Conservation (phyloP, 1,140 invertebrate genomes). For the Euwallacea fornicatus region DNA sequence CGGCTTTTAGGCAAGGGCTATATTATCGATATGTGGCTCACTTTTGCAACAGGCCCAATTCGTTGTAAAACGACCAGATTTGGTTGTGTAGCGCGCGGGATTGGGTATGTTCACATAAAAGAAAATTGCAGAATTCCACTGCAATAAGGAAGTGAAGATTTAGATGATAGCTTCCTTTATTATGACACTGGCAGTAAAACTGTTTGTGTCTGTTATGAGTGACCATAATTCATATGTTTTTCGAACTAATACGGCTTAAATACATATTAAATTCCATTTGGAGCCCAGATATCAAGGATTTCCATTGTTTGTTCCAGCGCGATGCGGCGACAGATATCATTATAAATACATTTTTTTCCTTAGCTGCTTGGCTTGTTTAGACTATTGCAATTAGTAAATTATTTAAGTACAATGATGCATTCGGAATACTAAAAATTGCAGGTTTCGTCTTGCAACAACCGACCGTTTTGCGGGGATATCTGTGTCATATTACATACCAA, state of each 20-base stretch:
- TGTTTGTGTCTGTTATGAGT: too few species aligned
- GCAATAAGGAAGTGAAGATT: too few species aligned
- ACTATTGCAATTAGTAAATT: background rate
- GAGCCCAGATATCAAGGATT: background rate
- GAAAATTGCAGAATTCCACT: too few species aligned
- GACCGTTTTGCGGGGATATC: background rate
- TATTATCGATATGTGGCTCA: too few species aligned
- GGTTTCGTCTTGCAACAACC: background rate
- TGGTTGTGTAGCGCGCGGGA: too few species aligned
- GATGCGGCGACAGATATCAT: background rate
- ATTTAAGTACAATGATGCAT: background rate
- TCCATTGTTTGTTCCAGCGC: conserved; percentile 6
- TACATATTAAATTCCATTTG: background rate
- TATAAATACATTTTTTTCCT: background rate
- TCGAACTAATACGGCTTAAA: background rate
- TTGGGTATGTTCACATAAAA: too few species aligned
- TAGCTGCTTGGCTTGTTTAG: background rate
- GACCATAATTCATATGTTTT: background rate
- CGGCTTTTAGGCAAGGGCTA: too few species aligned
- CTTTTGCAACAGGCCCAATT: too few species aligned
- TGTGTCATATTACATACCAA: background rate
- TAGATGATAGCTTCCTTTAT: too few species aligned
- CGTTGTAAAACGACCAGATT: too few species aligned
- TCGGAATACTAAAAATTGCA: background rate
- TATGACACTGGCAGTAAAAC: too few species aligned